Conservation (phyloP, 2,888 invertebrate genomes). For the Lordiphosa fenestrarum region DNA sequence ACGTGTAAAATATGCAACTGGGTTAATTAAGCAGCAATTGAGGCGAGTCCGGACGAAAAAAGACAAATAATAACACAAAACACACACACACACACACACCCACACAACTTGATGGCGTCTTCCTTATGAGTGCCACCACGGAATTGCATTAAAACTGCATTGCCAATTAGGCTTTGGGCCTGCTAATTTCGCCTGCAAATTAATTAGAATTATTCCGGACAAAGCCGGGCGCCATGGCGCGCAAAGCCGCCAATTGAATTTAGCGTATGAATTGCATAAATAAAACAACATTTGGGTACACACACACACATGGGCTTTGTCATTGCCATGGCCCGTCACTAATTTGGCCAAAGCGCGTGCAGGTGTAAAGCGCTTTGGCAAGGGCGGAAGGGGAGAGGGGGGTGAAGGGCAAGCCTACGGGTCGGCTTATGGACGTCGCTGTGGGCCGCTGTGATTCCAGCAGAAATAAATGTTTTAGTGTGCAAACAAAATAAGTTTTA, state of each 20-base stretch:
- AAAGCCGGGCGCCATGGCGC: constrained; percentile 32
- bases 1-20: constrained; percentile 68
- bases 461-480: not conserved
- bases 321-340: constrained; percentile 31
- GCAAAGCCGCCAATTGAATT: constrained; percentile 58
- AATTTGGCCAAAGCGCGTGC: constrained; percentile 57
- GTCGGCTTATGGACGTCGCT: constrained; percentile 47
- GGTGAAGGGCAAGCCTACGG: constrained; percentile 10
- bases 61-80: constrained; percentile 3
- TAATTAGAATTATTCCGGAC: constrained; percentile 62
- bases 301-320: constrained; percentile 3
- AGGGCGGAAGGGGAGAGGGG: constrained; percentile 15
- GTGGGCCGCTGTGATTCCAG: constrained; percentile 13
- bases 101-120: constrained; percentile 10
- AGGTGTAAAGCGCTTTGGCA: constrained; percentile 56
- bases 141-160: constrained; percentile 53
- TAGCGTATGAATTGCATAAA: constrained; percentile 35
- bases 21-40: constrained; percentile 74
- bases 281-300: constrained; percentile 30
- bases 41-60: constrained; percentile 36
- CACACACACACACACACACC: too few species aligned
- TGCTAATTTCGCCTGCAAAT: constrained; percentile 53
- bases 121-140: constrained; percentile 28
- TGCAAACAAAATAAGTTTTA: not conserved
- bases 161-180: constrained; percentile 49